Percentiles rank a stretch among this genome's conserved stretches.
Conservation (phyloP, 2,797 vertebrate genomes). For the Stomatorhinus walkeri region DNA sequence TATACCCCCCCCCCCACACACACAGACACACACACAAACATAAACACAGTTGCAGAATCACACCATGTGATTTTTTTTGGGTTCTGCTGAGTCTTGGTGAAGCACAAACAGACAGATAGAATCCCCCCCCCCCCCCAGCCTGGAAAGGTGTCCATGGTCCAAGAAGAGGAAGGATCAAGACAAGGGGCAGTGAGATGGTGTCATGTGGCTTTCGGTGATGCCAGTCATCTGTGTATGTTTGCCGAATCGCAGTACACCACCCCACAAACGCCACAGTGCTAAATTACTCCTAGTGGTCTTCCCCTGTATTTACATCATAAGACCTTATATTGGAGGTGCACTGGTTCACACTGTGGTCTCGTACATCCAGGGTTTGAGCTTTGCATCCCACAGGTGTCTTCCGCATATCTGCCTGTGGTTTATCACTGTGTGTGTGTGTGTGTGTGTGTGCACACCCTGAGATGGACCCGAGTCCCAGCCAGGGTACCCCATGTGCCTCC, state of each 20-base stretch:
- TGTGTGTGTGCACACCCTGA: neutral
- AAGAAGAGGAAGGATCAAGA: too few relatives aligned
- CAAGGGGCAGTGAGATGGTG: too few relatives aligned
- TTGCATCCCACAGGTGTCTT: neutral
- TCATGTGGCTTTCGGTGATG: too few relatives aligned
- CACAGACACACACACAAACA: neutral
- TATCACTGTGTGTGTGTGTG: too few relatives aligned
- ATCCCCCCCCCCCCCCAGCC: too few relatives aligned
- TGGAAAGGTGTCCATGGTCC: too few relatives aligned
- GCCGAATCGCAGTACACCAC: too few relatives aligned
- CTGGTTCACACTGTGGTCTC: neutral
- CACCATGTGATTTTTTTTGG: too few relatives aligned
- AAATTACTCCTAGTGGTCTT: neutral
- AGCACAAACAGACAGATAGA: too few relatives aligned
- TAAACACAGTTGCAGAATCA: neutral
- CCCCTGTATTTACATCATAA: neutral
- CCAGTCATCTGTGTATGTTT: neutral
- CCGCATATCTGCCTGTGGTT: too few relatives aligned
- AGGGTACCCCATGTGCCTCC: neutral
- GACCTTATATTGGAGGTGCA: neutral
- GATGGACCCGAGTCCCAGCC: neutral
- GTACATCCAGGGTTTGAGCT: neutral
- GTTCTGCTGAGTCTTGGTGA: too few relatives aligned
- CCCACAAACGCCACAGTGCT: neutral
- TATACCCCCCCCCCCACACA: too few relatives aligned